Conservation (phyloP, 2,113 vertebrate genomes). For the Anolis carolinensis region DNA sequence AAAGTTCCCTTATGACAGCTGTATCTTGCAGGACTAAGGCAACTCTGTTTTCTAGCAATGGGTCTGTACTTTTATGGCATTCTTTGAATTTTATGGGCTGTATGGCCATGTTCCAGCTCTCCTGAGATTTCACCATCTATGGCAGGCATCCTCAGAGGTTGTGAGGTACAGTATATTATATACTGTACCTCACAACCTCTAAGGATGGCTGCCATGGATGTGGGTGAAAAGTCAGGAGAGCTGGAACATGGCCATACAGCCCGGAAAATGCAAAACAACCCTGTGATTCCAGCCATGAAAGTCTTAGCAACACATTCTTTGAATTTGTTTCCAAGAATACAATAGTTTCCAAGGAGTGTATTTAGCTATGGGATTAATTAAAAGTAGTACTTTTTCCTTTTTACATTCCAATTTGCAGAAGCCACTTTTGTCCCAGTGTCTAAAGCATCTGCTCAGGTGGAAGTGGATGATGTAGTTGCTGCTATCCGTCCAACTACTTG, state of each 20-base stretch:
- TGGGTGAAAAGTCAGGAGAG: too few species aligned
- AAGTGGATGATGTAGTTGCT: slow-evolving; percentile 85
- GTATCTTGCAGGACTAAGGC: too few species aligned
- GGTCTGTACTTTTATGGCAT: not conserved
- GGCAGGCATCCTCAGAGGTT: too few species aligned
- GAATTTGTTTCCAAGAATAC: not conserved
- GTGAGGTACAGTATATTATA: too few species aligned
- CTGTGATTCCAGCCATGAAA: too few species aligned
- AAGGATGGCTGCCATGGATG: too few species aligned
- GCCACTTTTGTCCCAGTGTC: slow-evolving; percentile 89
- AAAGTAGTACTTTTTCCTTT: not conserved
- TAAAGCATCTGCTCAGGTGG: slow-evolving; percentile 76
- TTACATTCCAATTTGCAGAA: slow-evolving; percentile 71
- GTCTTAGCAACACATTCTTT: too few species aligned
- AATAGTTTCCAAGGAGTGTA: not conserved
- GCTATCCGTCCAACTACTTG: slow-evolving; percentile 87
- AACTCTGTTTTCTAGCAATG: not conserved
- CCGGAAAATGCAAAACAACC: too few species aligned
- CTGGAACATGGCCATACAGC: too few species aligned
- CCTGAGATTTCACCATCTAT: too few species aligned
- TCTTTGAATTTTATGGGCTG: not conserved
- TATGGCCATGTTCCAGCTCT: too few species aligned
- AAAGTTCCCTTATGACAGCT: not conserved
- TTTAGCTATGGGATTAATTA: accelerated
- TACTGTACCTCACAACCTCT: too few species aligned